Percentiles rank a stretch among this genome's conserved stretches.
Conservation (phyloP, 1,140 invertebrate species). For the Bemisia tabaci region DNA sequence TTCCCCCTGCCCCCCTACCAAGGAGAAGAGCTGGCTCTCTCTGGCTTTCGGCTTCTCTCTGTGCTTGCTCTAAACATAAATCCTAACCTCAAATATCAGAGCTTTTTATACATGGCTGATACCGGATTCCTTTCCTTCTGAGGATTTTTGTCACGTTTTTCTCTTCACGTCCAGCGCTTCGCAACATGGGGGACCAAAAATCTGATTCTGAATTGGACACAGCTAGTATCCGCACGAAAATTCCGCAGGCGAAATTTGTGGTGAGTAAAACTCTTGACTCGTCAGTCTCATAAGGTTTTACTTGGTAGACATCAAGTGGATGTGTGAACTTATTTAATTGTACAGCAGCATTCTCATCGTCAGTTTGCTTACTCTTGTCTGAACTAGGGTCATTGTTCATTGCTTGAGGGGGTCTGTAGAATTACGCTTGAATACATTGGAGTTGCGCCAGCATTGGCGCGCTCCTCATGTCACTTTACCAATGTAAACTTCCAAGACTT, state of each 20-base stretch:
- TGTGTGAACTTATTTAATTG: background rate
- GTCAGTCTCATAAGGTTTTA: background rate
- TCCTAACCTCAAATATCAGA: no score
- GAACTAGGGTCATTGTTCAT: background rate
- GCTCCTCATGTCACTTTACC: no score
- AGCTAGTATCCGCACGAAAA: background rate
- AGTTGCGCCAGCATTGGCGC: background rate
- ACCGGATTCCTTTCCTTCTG: no score
- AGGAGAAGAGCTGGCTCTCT: no score
- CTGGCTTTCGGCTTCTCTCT: no score
- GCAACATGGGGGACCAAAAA: background rate
- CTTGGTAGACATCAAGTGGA: no score
- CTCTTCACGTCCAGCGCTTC: no score
- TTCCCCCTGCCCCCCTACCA: no score
- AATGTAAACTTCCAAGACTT: no score
- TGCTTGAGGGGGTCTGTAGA: background rate
- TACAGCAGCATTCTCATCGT: background rate
- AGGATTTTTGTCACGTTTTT: no score
- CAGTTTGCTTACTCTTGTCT: background rate
- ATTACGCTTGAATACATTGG: background rate
- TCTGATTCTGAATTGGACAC: background rate
- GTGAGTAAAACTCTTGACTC: background rate
- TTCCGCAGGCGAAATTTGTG: background rate
- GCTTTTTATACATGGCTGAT: no score
- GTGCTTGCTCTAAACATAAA: no score